Evolutionary conservation across 1,140 invertebrate genomes (phyloP).

Genomic region (Cotesia typhae): DNA sequence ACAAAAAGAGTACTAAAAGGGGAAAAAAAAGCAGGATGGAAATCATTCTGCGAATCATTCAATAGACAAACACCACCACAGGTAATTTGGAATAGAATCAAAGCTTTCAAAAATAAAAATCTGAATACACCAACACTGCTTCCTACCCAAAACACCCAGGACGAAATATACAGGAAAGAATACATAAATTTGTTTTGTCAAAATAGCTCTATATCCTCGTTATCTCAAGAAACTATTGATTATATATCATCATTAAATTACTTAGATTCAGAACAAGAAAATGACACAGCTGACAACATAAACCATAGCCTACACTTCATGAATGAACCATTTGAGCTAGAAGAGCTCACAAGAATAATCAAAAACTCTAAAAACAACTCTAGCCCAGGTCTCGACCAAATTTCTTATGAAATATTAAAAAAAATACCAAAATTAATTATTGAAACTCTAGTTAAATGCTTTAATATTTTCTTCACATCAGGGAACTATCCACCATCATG

Average conservation of each 20-base stretch:
- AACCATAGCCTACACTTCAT: too few relatives aligned
- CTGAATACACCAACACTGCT: not conserved
- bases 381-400: too few relatives aligned
- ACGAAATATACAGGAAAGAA: not conserved
- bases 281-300: too few relatives aligned
- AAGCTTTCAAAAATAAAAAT: constrained; percentile 16
- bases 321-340: too few relatives aligned
- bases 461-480: too few relatives aligned
- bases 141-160: not conserved
- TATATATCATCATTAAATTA: too few relatives aligned
- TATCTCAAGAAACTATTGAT: too few relatives aligned
- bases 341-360: too few relatives aligned
- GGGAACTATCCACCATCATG: constrained; percentile 14
- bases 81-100: constrained; percentile 1
- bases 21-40: constrained; percentile 10
- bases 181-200: not conserved
- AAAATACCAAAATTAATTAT: not conserved
- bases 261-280: too few relatives aligned
- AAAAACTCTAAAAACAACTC: too few relatives aligned
- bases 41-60: not conserved
- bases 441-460: not conserved
- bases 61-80: not conserved
- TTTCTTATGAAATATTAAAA: not conserved
- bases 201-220: too few relatives aligned
- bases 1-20: constrained; percentile 12